These are phyloP conservation scores for Exephanes ischioxanthus DNA, from an alignment of 2,888 invertebrate genomes.

Conservation along the genomic window DNA sequence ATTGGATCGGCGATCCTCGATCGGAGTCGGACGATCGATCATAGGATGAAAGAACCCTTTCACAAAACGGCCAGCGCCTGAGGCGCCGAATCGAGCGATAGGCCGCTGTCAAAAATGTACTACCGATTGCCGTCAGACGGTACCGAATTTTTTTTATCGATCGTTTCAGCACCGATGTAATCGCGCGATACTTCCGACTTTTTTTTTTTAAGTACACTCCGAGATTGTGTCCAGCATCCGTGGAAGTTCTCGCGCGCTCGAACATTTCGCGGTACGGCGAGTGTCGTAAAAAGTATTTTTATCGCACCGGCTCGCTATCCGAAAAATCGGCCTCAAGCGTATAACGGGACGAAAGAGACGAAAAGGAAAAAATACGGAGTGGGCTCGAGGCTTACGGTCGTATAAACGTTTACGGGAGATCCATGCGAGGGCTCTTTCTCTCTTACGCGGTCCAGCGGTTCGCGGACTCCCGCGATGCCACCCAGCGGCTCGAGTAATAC, in stretches of 20 bases:
- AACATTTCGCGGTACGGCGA: constrained; percentile 35
- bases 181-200: not conserved
- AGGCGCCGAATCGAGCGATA: not conserved
- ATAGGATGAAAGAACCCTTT: not conserved
- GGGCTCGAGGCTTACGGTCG: constrained; percentile 26
- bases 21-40: not conserved
- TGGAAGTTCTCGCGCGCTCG: constrained; percentile 8
- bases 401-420: constrained; percentile 32
- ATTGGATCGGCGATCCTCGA: not conserved
- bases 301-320: constrained; percentile 65
- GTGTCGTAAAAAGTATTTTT: constrained; percentile 67
- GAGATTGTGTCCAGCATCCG: not conserved
- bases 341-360: constrained; percentile 5
- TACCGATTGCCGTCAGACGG: not conserved
- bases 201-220: not conserved
- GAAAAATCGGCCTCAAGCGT: constrained; percentile 53
- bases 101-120: not conserved
- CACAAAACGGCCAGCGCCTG: not conserved
- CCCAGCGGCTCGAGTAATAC: constrained; percentile 11
- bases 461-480: not conserved
- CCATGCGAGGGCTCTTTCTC: not conserved
- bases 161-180: not conserved
- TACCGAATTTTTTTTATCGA: constrained; percentile 2
- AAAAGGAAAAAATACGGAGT: not conserved
- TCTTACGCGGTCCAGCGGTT: constrained; percentile 2